Percentiles rank a stretch among this genome's conserved stretches.
These are phyloP conservation scores for Tor tambroides DNA, from an alignment of 2,113 vertebrate genomes.

Conservation along the genomic window DNA sequence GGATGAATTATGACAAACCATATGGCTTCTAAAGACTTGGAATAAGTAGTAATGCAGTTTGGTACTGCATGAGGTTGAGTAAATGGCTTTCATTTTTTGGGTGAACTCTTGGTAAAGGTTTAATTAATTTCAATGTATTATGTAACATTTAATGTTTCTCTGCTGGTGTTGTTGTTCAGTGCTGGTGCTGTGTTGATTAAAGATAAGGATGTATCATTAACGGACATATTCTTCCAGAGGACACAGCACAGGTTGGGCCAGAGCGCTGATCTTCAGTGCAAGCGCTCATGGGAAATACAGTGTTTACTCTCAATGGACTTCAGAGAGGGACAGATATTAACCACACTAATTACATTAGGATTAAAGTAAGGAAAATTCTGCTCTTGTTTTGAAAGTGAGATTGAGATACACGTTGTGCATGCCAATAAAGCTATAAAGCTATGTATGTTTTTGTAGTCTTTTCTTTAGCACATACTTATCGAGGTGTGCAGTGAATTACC, in stretches of 20 bases:
- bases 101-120: not conserved
- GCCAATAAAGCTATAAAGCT: not conserved
- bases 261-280: not conserved
- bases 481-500: not conserved
- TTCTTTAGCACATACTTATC: not conserved
- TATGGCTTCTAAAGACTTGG: not conserved
- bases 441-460: not conserved
- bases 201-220: conserved; percentile 2
- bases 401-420: not conserved
- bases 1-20: not conserved
- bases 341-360: not conserved
- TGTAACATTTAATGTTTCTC: not conserved
- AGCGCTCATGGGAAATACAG: conserved; percentile 22
- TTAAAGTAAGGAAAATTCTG: not conserved
- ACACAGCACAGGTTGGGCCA: conserved; percentile 17
- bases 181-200: not conserved
- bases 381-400: not conserved
- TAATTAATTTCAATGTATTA: no score
- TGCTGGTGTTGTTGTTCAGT: not conserved
- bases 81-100: not conserved
- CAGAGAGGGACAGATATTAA: not conserved
- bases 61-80: not conserved
- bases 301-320: conserved; percentile 30
- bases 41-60: not conserved
- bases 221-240: conserved; percentile 1